Evolutionary conservation across 1,140 invertebrate species (phyloP), one percentile per base, ranked within the genome.

Genomic region (Drosophila tropicalis): DNA sequence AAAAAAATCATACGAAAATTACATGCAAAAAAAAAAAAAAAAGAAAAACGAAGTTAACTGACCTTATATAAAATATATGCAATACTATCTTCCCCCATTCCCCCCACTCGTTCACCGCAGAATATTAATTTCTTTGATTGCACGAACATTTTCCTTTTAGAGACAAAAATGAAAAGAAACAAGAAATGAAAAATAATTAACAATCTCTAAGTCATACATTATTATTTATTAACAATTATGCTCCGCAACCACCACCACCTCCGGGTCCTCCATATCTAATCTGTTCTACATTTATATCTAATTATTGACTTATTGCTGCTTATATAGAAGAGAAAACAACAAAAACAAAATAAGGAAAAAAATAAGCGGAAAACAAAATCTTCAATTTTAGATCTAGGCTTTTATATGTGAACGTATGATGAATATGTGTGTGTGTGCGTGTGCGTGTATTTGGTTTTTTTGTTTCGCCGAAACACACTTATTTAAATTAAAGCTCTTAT

Each of bases 331-430:
- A 58, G 62, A 56, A 13, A 39, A 39, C 36, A 39, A 39, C 34
- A 7, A 47, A 47, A 19, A 25, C 22, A 3, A 25, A 47, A 19
- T 3, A 41, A 41, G 12, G 6, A 44, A 15, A 10, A 44, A 44
- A 44, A 44, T 5, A 44, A 15, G 17, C 44, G 17, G 19, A 22
- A 51, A 51, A 51, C 15, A 51, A 51, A 19, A 70, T 3, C 36
- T 76, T 77, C 67, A 62, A 76, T 77, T 58, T 62, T 77, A 77
- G 74, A 60, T 22, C 63, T 70, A 79, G 54, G 34, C 44, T 25
- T 69, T 63, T 56, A 75, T 51, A 17, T 60, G 58, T 66, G 36
- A 60, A 54, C 57, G 44, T 57, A 29, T 55, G 54, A 36, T 29
- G 29, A 29, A 29, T 29, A 29, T 29, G 47, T 66, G 66, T 64